Evolutionary conservation across 2,113 vertebrate genomes (phyloP).

Genomic region (Chunga burmeisteri): DNA sequence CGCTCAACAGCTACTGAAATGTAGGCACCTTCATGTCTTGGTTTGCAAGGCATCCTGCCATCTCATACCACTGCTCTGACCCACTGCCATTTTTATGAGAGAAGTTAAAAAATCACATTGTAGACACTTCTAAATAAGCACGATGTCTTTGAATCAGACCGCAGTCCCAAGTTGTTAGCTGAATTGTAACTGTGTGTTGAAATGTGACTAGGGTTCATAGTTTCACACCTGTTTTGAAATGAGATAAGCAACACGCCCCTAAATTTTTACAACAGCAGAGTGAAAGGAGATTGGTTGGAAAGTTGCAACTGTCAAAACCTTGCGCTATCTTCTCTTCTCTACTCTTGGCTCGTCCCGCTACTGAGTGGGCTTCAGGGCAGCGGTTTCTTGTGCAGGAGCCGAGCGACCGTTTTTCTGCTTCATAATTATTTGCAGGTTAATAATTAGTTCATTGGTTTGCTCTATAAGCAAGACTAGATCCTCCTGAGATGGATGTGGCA

Average conservation of each 20-base stretch:
- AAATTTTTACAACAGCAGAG: background rate
- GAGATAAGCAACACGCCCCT: background rate
- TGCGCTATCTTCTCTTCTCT: background rate
- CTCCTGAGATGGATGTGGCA: background rate
- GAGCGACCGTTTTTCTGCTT: background rate
- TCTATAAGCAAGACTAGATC: background rate
- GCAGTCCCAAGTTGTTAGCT: background rate
- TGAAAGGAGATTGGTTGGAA: background rate
- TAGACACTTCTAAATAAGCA: background rate
- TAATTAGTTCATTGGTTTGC: background rate
- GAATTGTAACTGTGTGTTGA: background rate
- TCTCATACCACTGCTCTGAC: background rate
- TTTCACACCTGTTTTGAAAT: background rate
- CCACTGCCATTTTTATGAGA: background rate
- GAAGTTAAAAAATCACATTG: background rate
- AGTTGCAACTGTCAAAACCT: background rate
- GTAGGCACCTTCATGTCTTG: background rate
- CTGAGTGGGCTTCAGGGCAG: background rate
- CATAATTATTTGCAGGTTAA: background rate
- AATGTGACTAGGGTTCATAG: background rate
- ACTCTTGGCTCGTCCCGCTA: rapidly evolving
- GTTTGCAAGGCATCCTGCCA: background rate
- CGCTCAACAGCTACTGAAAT: background rate
- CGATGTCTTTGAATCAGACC: background rate
- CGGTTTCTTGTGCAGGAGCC: background rate